phyloP scores from a whole-genome alignment of 2,888 invertebrate species.

The Agrochola litura region DNA sequence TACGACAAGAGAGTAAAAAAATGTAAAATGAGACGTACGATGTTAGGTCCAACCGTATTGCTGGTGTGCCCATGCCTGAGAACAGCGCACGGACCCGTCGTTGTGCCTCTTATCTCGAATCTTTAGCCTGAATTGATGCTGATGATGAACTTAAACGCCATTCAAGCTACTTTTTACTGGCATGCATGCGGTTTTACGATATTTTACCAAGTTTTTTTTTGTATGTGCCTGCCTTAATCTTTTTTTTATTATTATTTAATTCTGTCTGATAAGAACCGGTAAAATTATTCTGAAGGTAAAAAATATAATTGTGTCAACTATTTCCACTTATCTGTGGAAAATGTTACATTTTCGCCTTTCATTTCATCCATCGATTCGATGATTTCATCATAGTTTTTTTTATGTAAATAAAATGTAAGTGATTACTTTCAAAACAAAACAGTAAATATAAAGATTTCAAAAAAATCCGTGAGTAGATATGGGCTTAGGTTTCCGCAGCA shows the following conservation, averaged over 20 bases:
- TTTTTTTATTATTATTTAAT: constrained; percentile 1
- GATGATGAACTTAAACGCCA: background rate
- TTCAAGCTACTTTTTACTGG: background rate
- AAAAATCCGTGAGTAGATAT: constrained; percentile 9
- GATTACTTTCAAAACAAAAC: constrained; percentile 9
- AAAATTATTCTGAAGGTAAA: background rate
- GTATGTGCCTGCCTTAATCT: background rate
- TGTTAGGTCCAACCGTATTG: background rate
- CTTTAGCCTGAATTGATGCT: background rate
- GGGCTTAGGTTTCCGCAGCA: background rate
- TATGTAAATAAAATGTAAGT: constrained; percentile 41
- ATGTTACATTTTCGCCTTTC: background rate
- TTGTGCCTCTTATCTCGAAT: no score
- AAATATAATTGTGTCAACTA: constrained; percentile 6
- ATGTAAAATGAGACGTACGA: background rate
- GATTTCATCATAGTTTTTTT: background rate
- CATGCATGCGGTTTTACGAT: background rate
- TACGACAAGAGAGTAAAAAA: background rate
- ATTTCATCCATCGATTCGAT: no score
- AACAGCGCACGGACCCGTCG: background rate
- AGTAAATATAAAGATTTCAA: constrained; percentile 9
- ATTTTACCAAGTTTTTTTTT: background rate
- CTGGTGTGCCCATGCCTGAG: background rate
- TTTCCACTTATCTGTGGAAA: constrained; percentile 6
- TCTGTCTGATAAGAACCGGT: constrained; percentile 9